These are phyloP conservation scores for Dendrocincla tyrannina DNA, from an alignment of 2,797 vertebrate species.

Conservation along the genomic window DNA sequence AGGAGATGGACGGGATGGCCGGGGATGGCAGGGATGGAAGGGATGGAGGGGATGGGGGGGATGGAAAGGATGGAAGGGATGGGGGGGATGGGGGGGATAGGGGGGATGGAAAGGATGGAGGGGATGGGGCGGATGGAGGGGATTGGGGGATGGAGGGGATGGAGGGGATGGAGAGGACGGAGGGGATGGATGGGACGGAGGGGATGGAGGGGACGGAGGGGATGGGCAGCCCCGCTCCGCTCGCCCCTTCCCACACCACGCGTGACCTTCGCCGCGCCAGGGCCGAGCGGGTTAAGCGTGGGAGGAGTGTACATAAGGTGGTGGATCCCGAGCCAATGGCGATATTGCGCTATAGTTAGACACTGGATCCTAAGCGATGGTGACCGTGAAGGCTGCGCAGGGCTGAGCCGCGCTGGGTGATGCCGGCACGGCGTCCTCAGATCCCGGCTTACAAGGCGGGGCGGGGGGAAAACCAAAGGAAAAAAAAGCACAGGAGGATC, in stretches of 20 bases:
- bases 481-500: background rate
- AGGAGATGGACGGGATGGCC: background rate
- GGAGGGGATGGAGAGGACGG: too few species aligned
- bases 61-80: too few species aligned
- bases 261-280: background rate
- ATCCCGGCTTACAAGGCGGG: conserved; percentile 67
- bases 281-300: conserved; percentile 45
- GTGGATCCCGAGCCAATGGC: conserved; percentile 54
- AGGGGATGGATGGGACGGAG: too few species aligned
- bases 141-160: too few species aligned
- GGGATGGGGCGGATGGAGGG: too few species aligned
- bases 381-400: conserved; percentile 38
- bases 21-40: too few species aligned
- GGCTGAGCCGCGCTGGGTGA: conserved; percentile 19
- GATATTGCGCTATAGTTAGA: conserved; percentile 66
- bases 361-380: conserved; percentile 36
- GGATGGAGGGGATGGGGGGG: too few species aligned
- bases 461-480: background rate
- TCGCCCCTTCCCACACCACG: background rate
- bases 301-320: conserved; percentile 59
- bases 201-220: too few species aligned
- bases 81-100: too few species aligned
- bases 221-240: background rate
- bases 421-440: conserved; percentile 56
- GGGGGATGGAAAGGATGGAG: too few species aligned